Percentiles rank a stretch among this genome's conserved stretches.
Evolutionary conservation across 2,888 invertebrate species (phyloP).

Genomic region (Phymatocera aterrima): DNA sequence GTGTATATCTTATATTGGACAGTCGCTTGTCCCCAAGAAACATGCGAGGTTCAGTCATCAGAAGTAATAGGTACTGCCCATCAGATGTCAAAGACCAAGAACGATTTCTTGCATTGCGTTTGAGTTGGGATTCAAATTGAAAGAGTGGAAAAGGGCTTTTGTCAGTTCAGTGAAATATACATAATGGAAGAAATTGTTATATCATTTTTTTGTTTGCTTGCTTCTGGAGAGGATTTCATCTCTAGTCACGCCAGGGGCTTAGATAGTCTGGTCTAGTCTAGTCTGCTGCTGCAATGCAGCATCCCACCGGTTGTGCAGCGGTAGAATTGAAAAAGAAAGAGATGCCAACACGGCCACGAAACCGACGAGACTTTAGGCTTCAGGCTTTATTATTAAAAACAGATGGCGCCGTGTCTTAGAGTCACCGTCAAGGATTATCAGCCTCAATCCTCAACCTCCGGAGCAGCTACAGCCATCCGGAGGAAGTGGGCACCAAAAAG

Average conservation of each 20-base stretch:
- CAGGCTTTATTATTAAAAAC: slow-evolving; percentile 52
- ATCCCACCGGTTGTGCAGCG: slow-evolving; percentile 31
- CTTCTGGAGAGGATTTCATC: neutral
- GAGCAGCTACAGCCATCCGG: slow-evolving; percentile 28
- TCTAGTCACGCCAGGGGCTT: slow-evolving; percentile 37
- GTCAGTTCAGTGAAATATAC: neutral
- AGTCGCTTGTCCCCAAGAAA: neutral
- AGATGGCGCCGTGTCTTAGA: slow-evolving; percentile 51
- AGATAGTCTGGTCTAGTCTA: slow-evolving; percentile 14
- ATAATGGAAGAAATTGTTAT: neutral
- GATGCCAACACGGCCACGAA: slow-evolving; percentile 25
- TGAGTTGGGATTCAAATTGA: neutral
- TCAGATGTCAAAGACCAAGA: neutral
- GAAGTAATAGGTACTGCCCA: neutral
- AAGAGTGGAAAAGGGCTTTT: neutral
- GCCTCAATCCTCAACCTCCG: neutral
- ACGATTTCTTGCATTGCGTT: neutral
- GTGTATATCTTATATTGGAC: neutral
- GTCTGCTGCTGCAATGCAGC: too few relatives aligned
- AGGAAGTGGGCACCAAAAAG: slow-evolving; percentile 9
- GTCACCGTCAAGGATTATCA: slow-evolving; percentile 49
- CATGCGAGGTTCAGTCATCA: neutral
- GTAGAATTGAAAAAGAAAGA: neutral
- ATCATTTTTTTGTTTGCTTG: neutral
- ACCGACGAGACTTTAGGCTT: neutral